A percentile compares a stretch with the other conserved stretches of the same genome.
These are phyloP conservation scores for Tylochromis polylepis DNA, from an alignment of 2,113 vertebrate genomes.

Conservation along the genomic window DNA sequence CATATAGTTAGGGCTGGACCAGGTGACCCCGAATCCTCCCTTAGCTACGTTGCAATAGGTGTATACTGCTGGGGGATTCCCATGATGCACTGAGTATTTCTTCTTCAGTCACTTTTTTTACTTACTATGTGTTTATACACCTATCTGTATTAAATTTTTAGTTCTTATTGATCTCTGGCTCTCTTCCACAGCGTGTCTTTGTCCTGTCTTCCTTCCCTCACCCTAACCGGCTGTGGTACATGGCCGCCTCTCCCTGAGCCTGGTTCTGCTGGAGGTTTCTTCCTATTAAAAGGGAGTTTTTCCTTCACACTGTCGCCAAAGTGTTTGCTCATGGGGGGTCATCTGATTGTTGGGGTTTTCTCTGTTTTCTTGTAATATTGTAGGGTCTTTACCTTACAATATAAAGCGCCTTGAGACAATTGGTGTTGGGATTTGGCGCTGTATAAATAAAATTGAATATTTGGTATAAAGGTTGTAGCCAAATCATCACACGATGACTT, in stretches of 20 bases:
- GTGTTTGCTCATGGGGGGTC: neutral
- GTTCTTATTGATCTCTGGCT: neutral
- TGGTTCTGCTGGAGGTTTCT: neutral
- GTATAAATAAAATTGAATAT: neutral
- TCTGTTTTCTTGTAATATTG: neutral
- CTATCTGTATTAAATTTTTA: neutral
- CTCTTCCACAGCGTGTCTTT: neutral
- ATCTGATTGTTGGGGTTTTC: neutral
- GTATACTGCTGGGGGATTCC: neutral
- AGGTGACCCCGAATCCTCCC: neutral
- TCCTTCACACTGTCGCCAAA: neutral
- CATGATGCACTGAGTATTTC: neutral
- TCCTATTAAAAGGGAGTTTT: neutral
- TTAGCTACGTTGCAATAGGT: neutral
- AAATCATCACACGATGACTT: neutral
- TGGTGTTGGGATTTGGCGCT: neutral
- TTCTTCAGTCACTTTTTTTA: neutral
- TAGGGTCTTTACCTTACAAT: neutral
- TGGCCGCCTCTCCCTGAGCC: neutral
- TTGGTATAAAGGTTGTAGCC: neutral
- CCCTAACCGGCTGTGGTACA: neutral
- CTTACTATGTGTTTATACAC: neutral
- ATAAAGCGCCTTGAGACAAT: neutral
- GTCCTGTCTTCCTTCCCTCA: neutral
- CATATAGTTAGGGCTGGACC: neutral